Percentiles rank a stretch among this genome's conserved stretches.
Evolutionary conservation across 2,113 vertebrate genomes (phyloP).

Genomic region (Callopanchax toddi): DNA sequence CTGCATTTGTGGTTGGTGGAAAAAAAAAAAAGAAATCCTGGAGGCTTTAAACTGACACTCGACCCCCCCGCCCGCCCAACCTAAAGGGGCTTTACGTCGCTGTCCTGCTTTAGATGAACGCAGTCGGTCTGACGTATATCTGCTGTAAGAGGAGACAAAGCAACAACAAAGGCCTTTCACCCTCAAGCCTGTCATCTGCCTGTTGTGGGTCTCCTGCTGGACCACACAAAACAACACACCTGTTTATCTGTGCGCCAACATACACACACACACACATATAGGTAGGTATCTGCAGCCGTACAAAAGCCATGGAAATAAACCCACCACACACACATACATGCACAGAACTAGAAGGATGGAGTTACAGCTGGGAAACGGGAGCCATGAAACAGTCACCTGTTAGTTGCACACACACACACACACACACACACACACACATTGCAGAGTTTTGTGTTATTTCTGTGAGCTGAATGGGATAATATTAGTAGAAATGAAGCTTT

Average conservation of each 20-base stretch:
- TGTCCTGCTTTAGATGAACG: background rate
- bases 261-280: slow-evolving; percentile 2
- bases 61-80: too few relatives aligned
- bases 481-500: too few relatives aligned
- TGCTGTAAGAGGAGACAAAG: slow-evolving; percentile 48
- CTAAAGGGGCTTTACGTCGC: too few relatives aligned
- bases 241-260: slow-evolving; percentile 5
- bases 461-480: slow-evolving; percentile 5
- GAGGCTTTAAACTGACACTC: too few relatives aligned
- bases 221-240: slow-evolving; percentile 51
- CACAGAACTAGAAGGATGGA: slow-evolving; percentile 32
- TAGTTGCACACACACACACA: slow-evolving; percentile 14
- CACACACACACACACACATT: slow-evolving; percentile 15
- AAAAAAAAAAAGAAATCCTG: too few relatives aligned
- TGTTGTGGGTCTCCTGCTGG: slow-evolving; percentile 27
- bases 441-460: slow-evolving; percentile 6
- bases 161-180: slow-evolving; percentile 60
- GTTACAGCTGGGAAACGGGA: slow-evolving; percentile 62
- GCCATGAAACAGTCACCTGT: slow-evolving; percentile 54
- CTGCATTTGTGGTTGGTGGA: too few relatives aligned
- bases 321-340: slow-evolving; percentile 14
- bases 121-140: slow-evolving; percentile 25
- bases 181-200: slow-evolving; percentile 45
- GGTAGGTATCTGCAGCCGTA: background rate
- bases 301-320: slow-evolving; percentile 8